Evolutionary conservation across 2,888 invertebrate species (phyloP), one percentile per base, ranked within the genome.

Genomic region (Spisula subtruncata): DNA sequence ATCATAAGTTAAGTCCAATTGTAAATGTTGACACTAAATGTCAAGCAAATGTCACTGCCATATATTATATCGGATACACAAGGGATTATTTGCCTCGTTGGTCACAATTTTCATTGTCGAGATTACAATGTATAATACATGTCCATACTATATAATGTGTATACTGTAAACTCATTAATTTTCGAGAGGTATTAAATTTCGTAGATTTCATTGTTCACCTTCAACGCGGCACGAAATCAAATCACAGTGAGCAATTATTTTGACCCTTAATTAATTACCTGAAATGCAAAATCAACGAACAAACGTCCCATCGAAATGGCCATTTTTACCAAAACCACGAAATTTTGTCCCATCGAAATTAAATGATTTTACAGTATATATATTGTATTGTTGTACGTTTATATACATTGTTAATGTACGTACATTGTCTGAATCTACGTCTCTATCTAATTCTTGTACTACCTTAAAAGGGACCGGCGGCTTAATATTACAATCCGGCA

Each of bases 1-100:
- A 51, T 51, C 51, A 51, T 51, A 66, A 66, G 0, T 66, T 4
- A 66, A 66, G n/a, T 66, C 60, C 60, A 25, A 56, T 66, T 25
- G 20, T 60, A n/a, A 60, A 60, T 60, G 60, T 66, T 66, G n/a
- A 66, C 25, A 66, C 8, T 66, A 66, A 66, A 66, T 66, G 60
- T 66, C 60, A 66, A 66, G 25, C 60, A 6, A 66, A 66, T 25
- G 60, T 66, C 60, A 66, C 60, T 66, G 25, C 60, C 75, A 35
- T 35, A 32, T 75, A 32, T 75, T 35, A n/a, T n/a, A 75, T 75
- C 75, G 32, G 35, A 48, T 83, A 83, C 66, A 83, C 81, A 18
- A 71, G 25, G n/a, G 66, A 84, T 84, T 84, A 84, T 51, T 84
- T 75, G 75, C 75, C 51, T 29, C 48, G 60, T 6, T 71, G 84